Conservation (phyloP, 23 tunicate species). For the Trididemnum nubilum region DNA sequence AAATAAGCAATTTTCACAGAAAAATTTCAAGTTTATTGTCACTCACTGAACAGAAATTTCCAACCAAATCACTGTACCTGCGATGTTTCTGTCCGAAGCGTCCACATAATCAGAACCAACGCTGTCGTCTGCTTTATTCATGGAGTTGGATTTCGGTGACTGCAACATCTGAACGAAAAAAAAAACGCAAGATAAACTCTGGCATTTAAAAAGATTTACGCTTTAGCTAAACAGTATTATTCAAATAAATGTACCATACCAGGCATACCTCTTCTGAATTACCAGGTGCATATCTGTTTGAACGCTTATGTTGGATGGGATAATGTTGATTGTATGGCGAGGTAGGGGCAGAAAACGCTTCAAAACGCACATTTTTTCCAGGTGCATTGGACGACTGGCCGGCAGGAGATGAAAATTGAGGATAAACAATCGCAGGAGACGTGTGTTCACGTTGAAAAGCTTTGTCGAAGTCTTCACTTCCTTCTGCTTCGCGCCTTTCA, state of each 20-base stretch:
- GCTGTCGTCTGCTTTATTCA: conserved; percentile 47
- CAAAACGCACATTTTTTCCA: conserved; percentile 58
- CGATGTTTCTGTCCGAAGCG: conserved; percentile 40
- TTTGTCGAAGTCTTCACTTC: conserved; percentile 76
- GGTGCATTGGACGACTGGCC: conserved; percentile 40
- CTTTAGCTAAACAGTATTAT: not conserved
- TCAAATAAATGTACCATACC: not conserved
- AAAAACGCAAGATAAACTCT: not conserved
- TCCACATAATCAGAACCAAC: conserved; percentile 69
- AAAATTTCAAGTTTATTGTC: not conserved
- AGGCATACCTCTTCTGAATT: conserved; percentile 14
- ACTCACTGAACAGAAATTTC: too few relatives aligned
- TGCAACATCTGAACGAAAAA: not conserved
- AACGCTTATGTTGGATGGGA: conserved; percentile 24
- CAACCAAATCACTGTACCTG: too few relatives aligned
- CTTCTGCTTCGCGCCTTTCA: conserved; percentile 84
- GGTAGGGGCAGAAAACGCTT: conserved; percentile 62
- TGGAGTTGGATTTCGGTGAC: conserved; percentile 22
- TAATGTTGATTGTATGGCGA: conserved; percentile 48
- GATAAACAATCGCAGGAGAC: conserved; percentile 16
- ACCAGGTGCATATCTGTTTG: not conserved
- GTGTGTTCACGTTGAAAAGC: conserved; percentile 4
- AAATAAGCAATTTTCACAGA: not conserved
- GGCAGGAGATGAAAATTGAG: conserved; percentile 26
- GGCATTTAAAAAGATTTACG: not conserved